Evolutionary conservation across 2,797 vertebrate species (phyloP).

Genomic region (Furcifer pardalis): DNA sequence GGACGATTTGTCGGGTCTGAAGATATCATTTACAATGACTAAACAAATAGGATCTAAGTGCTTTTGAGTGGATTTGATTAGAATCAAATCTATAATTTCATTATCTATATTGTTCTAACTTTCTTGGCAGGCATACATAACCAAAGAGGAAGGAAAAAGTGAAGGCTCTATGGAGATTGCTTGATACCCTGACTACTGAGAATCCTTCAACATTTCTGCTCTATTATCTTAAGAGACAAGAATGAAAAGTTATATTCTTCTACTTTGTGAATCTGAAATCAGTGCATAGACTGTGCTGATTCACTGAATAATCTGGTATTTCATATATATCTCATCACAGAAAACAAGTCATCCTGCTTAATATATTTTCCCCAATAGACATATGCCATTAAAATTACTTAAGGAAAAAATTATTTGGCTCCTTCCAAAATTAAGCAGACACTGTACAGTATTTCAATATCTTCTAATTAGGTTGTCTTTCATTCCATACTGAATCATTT

Average conservation of each 20-base stretch:
- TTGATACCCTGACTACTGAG: not conserved
- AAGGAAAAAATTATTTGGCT: not conserved
- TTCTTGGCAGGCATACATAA: too few relatives aligned
- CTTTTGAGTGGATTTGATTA: not conserved
- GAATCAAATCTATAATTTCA: not conserved
- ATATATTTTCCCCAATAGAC: not conserved
- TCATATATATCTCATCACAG: not conserved
- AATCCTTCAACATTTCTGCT: not conserved
- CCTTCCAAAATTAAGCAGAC: not conserved
- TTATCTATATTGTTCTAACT: not conserved
- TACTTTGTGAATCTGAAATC: not conserved
- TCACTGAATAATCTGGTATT: not conserved
- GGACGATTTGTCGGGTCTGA: not conserved
- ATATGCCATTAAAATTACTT: not conserved
- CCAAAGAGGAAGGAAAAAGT: not conserved
- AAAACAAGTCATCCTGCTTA: not conserved
- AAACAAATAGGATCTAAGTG: not conserved
- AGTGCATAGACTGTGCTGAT: not conserved
- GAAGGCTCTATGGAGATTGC: not conserved
- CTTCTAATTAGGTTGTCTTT: not conserved
- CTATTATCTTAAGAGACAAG: not conserved
- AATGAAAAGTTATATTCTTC: not conserved
- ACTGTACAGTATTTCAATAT: not conserved
- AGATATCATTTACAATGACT: not conserved
- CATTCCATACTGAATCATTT: not conserved